phyloP scores from a whole-genome alignment of 2,113 vertebrate species.

The Corythornis madagascariensis region DNA sequence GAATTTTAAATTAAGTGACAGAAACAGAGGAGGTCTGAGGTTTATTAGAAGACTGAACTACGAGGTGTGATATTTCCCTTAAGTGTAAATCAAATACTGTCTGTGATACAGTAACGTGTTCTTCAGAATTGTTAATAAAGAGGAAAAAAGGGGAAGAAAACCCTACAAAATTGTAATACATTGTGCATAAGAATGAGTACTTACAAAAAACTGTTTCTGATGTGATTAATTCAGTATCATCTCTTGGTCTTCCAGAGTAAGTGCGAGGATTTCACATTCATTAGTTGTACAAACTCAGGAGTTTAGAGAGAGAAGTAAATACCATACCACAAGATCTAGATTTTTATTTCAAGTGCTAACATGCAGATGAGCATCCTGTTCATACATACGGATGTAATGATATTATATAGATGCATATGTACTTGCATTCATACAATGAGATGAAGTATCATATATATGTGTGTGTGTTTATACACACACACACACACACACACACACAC shows the following conservation, averaged over 20 bases:
- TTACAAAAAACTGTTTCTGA: neutral
- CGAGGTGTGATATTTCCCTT: neutral
- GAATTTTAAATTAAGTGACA: slow-evolving; percentile 3
- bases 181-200: neutral
- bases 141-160: neutral
- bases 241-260: neutral
- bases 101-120: neutral
- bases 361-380: neutral
- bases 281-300: neutral
- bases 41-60: neutral
- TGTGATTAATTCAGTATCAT: neutral
- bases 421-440: neutral
- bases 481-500: no score
- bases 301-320: neutral
- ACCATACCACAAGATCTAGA: neutral
- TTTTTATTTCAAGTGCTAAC: neutral
- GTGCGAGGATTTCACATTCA: neutral
- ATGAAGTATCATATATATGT: no score
- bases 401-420: neutral
- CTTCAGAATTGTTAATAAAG: neutral
- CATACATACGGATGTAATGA: neutral
- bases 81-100: neutral
- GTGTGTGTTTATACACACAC: no score
- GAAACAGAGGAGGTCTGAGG: neutral
- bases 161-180: neutral